A percentile compares a stretch with the other conserved stretches of the same genome.
Evolutionary conservation across 2,888 invertebrate species (phyloP).

Genomic region (Arrhopalites spinosus): DNA sequence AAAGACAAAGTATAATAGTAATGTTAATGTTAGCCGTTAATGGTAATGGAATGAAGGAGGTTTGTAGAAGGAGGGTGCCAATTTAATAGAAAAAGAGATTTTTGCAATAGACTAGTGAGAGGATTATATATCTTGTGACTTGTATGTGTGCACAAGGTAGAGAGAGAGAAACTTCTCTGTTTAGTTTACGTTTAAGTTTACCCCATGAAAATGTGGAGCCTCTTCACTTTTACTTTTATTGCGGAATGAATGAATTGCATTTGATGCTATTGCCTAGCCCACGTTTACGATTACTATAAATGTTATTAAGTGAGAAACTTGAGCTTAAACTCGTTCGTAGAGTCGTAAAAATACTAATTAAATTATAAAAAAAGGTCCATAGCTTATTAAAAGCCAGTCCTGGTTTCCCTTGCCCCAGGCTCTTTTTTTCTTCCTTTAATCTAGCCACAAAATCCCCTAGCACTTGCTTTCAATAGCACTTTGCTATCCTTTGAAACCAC

Average conservation of each 20-base stretch:
- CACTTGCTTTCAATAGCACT: background rate
- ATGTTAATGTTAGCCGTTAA: constrained; percentile 39
- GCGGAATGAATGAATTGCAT: constrained; percentile 37
- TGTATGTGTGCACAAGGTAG: background rate
- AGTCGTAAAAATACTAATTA: constrained; percentile 38
- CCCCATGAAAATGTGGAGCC: constrained; percentile 27
- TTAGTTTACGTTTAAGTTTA: constrained; percentile 30
- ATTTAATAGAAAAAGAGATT: background rate
- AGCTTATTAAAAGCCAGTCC: constrained; percentile 17
- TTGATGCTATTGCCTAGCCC: constrained; percentile 6
- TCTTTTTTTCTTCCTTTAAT: constrained; percentile 2
- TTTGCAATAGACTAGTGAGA: background rate
- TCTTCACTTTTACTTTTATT: constrained; percentile 42
- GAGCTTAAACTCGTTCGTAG: constrained; percentile 29
- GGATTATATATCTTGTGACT: too few relatives aligned
- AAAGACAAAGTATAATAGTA: constrained; percentile 29
- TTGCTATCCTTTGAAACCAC: too few relatives aligned
- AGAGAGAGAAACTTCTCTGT: constrained; percentile 1
- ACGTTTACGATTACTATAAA: constrained; percentile 28
- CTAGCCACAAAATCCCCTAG: constrained; percentile 6
- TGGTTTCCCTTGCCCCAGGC: constrained; percentile 31
- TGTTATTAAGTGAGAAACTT: constrained; percentile 37
- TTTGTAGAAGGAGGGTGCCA: constrained; percentile 15
- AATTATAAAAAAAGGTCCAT: constrained; percentile 36
- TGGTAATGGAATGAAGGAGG: constrained; percentile 27